These are phyloP conservation scores for Odiellus spinosus DNA, from an alignment of 2,888 invertebrate genomes.

Conservation along the genomic window DNA sequence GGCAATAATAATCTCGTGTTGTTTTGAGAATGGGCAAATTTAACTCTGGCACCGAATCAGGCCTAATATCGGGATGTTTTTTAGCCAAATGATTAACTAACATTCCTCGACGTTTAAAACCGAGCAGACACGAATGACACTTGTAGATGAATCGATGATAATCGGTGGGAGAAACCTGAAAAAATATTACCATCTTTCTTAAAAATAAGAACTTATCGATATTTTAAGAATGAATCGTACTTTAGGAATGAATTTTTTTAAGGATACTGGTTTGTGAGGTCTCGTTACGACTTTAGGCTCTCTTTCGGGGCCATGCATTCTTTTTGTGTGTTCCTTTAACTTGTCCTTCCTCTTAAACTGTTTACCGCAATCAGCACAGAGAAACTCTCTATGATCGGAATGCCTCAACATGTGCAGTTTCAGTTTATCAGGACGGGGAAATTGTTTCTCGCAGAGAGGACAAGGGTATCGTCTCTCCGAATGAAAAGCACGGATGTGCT, in stretches of 20 bases:
- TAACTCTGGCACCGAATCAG: conserved; percentile 45
- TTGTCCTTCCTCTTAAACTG: conserved; percentile 62
- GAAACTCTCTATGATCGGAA: conserved; percentile 40
- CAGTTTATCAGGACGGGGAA: conserved; percentile 52
- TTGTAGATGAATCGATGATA: conserved; percentile 57
- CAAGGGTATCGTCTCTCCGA: conserved; percentile 49
- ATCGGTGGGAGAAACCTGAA: conserved; percentile 40
- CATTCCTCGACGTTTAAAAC: conserved; percentile 70
- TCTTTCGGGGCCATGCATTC: conserved; percentile 43
- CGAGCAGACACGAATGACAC: conserved; percentile 54
- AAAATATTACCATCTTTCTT: not conserved
- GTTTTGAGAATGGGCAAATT: conserved; percentile 59
- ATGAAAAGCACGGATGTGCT: conserved; percentile 57
- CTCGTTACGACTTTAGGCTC: conserved; percentile 16
- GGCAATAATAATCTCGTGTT: conserved; percentile 64
- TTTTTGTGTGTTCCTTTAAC: conserved; percentile 51
- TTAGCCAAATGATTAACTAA: conserved; percentile 69
- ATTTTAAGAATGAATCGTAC: conserved; percentile 23
- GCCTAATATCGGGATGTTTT: conserved; percentile 45
- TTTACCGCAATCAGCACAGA: conserved; percentile 57
- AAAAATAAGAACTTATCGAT: not conserved
- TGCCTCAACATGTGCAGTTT: conserved; percentile 48
- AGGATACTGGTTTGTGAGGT: conserved; percentile 20
- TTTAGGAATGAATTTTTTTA: conserved; percentile 42
- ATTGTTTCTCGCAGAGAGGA: conserved; percentile 48